Evolutionary conservation across 2,888 invertebrate species (phyloP).

Genomic region (Cheilosia vulpina): DNA sequence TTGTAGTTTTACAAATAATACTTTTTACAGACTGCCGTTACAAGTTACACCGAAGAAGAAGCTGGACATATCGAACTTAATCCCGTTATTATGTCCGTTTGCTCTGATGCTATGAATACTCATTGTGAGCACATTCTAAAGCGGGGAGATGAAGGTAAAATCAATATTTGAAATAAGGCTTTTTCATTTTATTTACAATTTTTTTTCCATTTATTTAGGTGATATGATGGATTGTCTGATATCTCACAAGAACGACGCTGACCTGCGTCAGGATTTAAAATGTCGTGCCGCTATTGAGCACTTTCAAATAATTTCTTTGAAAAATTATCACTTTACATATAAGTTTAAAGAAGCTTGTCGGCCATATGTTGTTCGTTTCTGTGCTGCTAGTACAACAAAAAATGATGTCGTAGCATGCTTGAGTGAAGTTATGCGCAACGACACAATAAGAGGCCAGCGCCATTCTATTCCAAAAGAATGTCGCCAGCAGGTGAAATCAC

Average conservation of each 20-base stretch:
- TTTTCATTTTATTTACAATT: neutral
- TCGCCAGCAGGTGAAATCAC: slow-evolving; percentile 94
- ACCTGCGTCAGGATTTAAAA: slow-evolving; percentile 90
- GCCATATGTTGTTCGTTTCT: slow-evolving; percentile 89
- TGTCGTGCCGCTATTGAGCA: slow-evolving; percentile 98
- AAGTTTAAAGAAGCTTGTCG: slow-evolving; percentile 98
- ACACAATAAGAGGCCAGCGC: slow-evolving; percentile 90
- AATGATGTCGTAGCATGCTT: slow-evolving; percentile 87
- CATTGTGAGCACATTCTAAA: slow-evolving; percentile 89
- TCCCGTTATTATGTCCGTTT: slow-evolving; percentile 92
- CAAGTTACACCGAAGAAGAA: slow-evolving; percentile 94
- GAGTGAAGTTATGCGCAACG: slow-evolving; percentile 95
- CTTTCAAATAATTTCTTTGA: slow-evolving; percentile 96
- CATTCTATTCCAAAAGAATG: slow-evolving; percentile 94
- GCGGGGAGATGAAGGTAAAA: slow-evolving; percentile 87
- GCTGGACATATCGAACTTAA: slow-evolving; percentile 95
- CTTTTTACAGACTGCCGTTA: slow-evolving; percentile 85
- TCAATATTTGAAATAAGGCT: neutral
- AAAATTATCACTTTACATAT: slow-evolving; percentile 96
- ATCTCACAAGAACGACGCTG: slow-evolving; percentile 93
- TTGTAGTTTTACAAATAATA: neutral
- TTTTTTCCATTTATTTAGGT: slow-evolving; percentile 80
- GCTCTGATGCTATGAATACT: slow-evolving; percentile 90
- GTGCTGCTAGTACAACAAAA: slow-evolving; percentile 89
- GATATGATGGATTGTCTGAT: slow-evolving; percentile 98